Evolutionary conservation across 2,888 invertebrate genomes (phyloP).

Genomic region (Drosophila anomalata): DNA sequence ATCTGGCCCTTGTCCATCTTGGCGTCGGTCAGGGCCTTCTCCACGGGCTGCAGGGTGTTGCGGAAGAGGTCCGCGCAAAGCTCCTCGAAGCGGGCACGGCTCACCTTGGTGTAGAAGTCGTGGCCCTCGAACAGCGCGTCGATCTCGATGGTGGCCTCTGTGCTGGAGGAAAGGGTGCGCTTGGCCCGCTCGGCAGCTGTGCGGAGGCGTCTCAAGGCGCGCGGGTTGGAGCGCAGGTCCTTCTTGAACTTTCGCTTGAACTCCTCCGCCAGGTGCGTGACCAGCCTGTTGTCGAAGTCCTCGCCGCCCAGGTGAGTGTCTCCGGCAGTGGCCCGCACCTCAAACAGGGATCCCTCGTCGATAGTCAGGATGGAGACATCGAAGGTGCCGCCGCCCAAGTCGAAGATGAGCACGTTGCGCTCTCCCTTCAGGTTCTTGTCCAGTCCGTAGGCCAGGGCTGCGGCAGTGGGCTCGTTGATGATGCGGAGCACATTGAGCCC

Average conservation of each 20-base stretch:
- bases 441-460: constrained; percentile 95
- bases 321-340: constrained; percentile 98
- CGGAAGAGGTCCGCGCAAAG: constrained; percentile 89
- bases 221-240: constrained; percentile 87
- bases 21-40: constrained; percentile 91
- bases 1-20: constrained; percentile 90
- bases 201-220: constrained; percentile 88
- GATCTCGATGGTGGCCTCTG: constrained; percentile 90
- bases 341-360: constrained; percentile 94
- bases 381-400: constrained; percentile 92
- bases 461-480: constrained; percentile 96
- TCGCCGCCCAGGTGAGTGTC: constrained; percentile 97
- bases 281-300: constrained; percentile 93
- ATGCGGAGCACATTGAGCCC: constrained; percentile 95
- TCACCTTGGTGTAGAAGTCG: constrained; percentile 89
- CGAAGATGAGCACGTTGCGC: constrained; percentile 90
- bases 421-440: constrained; percentile 92
- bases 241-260: constrained; percentile 92
- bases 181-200: constrained; percentile 92
- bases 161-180: constrained; percentile 90
- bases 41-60: constrained; percentile 90
- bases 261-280: constrained; percentile 92
- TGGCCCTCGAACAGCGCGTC: constrained; percentile 90
- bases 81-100: constrained; percentile 91
- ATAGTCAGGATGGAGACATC: constrained; percentile 97